Percentiles rank a stretch among this genome's conserved stretches.
Evolutionary conservation across 1,140 invertebrate species (phyloP).

Genomic region (Heliconius himera): DNA sequence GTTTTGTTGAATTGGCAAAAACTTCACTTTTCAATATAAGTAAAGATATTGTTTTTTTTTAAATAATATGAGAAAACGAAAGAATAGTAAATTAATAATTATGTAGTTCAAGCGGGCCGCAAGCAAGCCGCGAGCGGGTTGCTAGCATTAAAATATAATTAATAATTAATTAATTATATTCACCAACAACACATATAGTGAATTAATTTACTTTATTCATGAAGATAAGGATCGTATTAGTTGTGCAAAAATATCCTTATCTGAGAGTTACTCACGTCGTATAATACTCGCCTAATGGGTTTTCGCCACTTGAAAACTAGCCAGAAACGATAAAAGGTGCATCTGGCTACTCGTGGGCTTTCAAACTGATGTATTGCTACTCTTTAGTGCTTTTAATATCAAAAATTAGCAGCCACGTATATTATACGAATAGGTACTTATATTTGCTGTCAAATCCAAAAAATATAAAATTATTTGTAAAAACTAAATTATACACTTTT

Average conservation of each 20-base stretch:
- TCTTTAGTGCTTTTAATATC: conserved; percentile 66
- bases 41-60: too few species aligned
- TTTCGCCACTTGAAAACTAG: conserved; percentile 77
- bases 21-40: too few species aligned
- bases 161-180: too few species aligned
- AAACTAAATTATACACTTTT: background rate
- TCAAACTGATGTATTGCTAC: conserved; percentile 66
- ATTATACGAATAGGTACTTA: too few species aligned
- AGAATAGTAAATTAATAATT: too few species aligned
- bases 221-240: background rate
- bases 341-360: conserved; percentile 65
- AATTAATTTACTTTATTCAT: background rate
- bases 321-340: conserved; percentile 74
- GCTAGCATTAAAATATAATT: too few species aligned
- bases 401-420: conserved; percentile 47
- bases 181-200: too few species aligned
- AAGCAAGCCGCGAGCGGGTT: too few species aligned
- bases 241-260: conserved; percentile 65
- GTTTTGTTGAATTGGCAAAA: too few species aligned
- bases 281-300: conserved; percentile 71
- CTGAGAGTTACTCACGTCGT: conserved; percentile 58
- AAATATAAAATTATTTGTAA: background rate
- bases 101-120: too few species aligned
- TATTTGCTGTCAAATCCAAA: background rate
- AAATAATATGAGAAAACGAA: too few species aligned